phyloP scores from a whole-genome alignment of 1,140 invertebrate species.

The Trigoniulus corallinus region DNA sequence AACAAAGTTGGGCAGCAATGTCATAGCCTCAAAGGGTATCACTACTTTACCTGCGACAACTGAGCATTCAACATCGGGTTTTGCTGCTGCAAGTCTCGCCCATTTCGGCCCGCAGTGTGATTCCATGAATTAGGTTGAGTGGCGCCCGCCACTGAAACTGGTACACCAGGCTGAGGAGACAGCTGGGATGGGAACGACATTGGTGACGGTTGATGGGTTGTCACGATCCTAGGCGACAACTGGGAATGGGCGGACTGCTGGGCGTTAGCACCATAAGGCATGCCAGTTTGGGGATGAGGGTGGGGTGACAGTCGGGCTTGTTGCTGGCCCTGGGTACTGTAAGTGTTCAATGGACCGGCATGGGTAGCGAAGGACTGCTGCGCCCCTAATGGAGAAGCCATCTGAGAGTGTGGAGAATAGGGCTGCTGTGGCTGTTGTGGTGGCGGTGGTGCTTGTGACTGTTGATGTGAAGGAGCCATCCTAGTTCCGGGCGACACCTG shows the following conservation, averaged over 20 bases:
- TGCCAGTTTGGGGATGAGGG: slow-evolving; percentile 7
- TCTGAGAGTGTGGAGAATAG: slow-evolving; percentile 28
- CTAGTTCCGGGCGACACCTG: slow-evolving; percentile 16
- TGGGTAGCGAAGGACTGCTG: slow-evolving; percentile 23
- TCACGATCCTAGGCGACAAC: slow-evolving; percentile 11
- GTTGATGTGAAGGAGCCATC: background rate
- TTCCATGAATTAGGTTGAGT: slow-evolving; percentile 15
- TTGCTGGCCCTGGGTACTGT: slow-evolving; percentile 7
- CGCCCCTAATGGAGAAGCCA: slow-evolving; percentile 14
- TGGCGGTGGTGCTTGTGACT: background rate
- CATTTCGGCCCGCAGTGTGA: slow-evolving; percentile 10
- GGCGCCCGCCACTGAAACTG: slow-evolving; percentile 7
- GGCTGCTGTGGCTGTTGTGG: slow-evolving; percentile 23
- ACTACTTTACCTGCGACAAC: too few relatives aligned
- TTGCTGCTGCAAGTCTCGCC: slow-evolving; percentile 29
- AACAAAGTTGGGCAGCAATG: background rate
- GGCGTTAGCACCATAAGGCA: slow-evolving; percentile 11
- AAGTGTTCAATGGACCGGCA: slow-evolving; percentile 5
- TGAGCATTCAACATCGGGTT: slow-evolving; percentile 66
- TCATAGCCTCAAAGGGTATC: too few relatives aligned
- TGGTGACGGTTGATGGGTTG: background rate
- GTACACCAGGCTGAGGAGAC: slow-evolving; percentile 5
- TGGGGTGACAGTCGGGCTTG: slow-evolving; percentile 19
- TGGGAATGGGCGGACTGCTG: slow-evolving; percentile 10
- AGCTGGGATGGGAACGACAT: slow-evolving; percentile 5